Percentiles rank a stretch among this genome's conserved stretches.
phyloP scores from a whole-genome alignment of 2,113 vertebrate species.

The Mormyrus iriodes region DNA sequence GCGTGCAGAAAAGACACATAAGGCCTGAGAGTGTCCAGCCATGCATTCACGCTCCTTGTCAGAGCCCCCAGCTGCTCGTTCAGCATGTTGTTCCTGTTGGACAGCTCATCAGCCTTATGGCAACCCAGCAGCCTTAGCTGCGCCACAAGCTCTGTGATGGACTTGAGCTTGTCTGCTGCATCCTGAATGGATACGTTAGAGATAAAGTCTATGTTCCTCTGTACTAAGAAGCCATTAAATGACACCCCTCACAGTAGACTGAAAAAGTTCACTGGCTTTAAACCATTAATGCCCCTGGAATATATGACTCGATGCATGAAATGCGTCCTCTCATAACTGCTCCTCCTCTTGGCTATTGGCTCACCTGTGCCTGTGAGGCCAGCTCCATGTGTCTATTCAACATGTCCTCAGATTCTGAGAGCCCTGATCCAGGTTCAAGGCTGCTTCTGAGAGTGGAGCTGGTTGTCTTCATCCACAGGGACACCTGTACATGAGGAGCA shows the following conservation, averaged over 20 bases:
- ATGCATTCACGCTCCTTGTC: slow-evolving; percentile 53
- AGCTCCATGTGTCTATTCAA: slow-evolving; percentile 66
- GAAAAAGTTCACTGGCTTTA: not conserved
- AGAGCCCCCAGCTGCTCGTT: slow-evolving; percentile 63
- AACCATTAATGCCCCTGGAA: not conserved
- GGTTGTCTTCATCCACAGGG: slow-evolving; percentile 55
- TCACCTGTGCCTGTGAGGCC: slow-evolving; percentile 68
- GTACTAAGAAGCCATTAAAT: not conserved
- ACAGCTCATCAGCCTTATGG: slow-evolving; percentile 48
- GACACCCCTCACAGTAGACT: not conserved
- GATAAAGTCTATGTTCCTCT: not conserved
- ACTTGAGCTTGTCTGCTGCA: slow-evolving; percentile 53
- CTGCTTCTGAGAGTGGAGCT: slow-evolving; percentile 45
- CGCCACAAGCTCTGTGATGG: slow-evolving; percentile 58
- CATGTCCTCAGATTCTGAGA: slow-evolving; percentile 60
- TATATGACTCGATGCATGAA: not conserved
- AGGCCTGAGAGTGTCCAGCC: slow-evolving; percentile 59
- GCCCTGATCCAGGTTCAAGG: slow-evolving; percentile 47
- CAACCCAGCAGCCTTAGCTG: slow-evolving; percentile 56
- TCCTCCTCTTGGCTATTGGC: not conserved
- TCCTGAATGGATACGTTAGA: slow-evolving; percentile 52
- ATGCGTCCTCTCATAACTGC: not conserved
- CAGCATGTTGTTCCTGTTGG: slow-evolving; percentile 50
- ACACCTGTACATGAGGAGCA: slow-evolving; percentile 50
- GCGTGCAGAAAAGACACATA: slow-evolving; percentile 67